phyloP scores from a whole-genome alignment of 2,888 invertebrate species.

The Sialis fuliginosa region DNA sequence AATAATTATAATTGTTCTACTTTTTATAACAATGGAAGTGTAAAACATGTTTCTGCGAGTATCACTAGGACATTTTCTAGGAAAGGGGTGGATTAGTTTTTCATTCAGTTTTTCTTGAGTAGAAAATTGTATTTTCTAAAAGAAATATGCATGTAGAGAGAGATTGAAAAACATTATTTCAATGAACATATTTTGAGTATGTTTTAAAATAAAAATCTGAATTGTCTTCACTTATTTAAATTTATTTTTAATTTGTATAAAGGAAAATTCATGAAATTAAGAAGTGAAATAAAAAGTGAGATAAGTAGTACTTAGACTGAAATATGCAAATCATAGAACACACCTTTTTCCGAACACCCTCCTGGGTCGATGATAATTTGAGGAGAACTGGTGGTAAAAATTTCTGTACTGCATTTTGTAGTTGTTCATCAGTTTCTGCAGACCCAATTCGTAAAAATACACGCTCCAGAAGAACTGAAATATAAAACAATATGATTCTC shows the following conservation, averaged over 20 bases:
- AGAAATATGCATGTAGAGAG: too few species aligned
- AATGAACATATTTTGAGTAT: too few species aligned
- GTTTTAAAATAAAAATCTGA: too few species aligned
- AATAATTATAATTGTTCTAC: background rate
- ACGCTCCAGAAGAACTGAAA: constrained; percentile 67
- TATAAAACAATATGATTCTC: constrained; percentile 7
- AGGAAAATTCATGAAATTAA: too few species aligned
- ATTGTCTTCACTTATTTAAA: too few species aligned
- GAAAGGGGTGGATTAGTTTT: too few species aligned
- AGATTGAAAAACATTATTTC: too few species aligned
- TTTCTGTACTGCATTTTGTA: constrained; percentile 62
- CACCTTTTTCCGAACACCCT: constrained; percentile 48
- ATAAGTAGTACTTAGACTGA: background rate
- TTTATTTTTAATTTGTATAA: too few species aligned
- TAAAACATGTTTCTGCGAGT: background rate
- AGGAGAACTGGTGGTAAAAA: constrained; percentile 77
- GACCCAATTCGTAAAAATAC: constrained; percentile 78
- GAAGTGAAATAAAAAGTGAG: too few species aligned
- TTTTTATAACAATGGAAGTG: constrained; percentile 3
- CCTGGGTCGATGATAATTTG: constrained; percentile 76
- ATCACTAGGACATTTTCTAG: too few species aligned
- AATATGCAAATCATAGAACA: background rate
- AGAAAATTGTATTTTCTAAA: too few species aligned
- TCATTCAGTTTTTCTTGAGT: too few species aligned
- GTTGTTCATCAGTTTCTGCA: constrained; percentile 76